Evolutionary conservation across 1,140 invertebrate genomes (phyloP).

Genomic region (Acyrthosiphon pisum): DNA sequence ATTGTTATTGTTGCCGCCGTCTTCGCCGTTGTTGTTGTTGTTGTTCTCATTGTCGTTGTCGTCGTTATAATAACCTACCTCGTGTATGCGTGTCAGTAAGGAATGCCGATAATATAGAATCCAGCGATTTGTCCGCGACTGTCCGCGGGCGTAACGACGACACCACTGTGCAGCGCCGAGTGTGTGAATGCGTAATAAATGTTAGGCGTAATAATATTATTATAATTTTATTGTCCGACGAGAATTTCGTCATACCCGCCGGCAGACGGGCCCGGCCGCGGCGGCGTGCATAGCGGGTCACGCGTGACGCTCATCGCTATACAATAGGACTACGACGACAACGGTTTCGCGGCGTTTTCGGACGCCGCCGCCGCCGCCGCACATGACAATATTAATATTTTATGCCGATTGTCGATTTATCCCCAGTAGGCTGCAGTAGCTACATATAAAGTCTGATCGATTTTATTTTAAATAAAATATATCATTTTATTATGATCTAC

Average conservation of each 20-base stretch:
- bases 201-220: neutral
- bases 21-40: too few relatives aligned
- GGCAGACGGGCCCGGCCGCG: neutral
- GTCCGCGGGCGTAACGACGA: neutral
- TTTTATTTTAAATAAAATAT: too few relatives aligned
- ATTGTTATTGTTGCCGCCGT: neutral
- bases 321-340: neutral
- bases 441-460: too few relatives aligned
- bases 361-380: neutral
- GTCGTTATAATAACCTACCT: constrained; percentile 3
- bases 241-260: neutral
- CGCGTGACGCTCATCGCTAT: neutral
- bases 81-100: neutral
- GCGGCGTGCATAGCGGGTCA: neutral
- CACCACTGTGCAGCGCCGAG: neutral
- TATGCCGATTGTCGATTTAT: neutral
- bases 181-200: neutral
- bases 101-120: constrained; percentile 15
- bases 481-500: too few relatives aligned
- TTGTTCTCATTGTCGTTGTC: neutral
- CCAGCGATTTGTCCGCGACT: neutral
- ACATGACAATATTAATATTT: neutral
- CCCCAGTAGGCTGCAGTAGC: too few relatives aligned
- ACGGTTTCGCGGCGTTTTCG: neutral
- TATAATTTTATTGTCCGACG: neutral